Evolutionary conservation across 2,888 invertebrate genomes (phyloP).

Genomic region (Eupithecia subumbrata): DNA sequence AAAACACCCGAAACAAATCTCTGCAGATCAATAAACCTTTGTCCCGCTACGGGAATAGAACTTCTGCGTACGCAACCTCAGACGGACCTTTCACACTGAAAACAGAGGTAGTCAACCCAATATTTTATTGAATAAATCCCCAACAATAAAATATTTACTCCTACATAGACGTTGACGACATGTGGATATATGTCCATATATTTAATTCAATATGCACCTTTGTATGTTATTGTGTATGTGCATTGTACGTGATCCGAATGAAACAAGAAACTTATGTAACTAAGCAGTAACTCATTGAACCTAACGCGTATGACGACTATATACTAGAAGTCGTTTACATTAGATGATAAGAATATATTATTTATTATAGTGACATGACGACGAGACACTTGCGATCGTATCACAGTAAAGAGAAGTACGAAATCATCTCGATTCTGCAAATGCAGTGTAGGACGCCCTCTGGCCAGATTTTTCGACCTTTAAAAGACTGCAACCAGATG

Average conservation of each 20-base stretch:
- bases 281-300: slow-evolving; percentile 28
- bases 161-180: neutral
- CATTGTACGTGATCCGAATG: slow-evolving; percentile 15
- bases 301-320: slow-evolving; percentile 1
- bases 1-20: neutral
- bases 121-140: neutral
- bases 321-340: slow-evolving; percentile 12
- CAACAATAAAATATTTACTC: neutral
- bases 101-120: neutral
- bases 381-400: neutral
- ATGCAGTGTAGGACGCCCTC: neutral
- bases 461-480: no score
- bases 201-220: neutral
- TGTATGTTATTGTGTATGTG: slow-evolving; percentile 9
- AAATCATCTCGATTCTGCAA: neutral
- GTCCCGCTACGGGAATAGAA: neutral
- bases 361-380: neutral
- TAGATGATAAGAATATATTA: slow-evolving; percentile 17
- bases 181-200: neutral
- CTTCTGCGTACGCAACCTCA: neutral
- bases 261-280: slow-evolving; percentile 27
- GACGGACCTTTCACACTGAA: no score
- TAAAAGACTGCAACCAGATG: no score
- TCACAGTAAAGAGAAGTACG: neutral
- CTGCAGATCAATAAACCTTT: neutral